phyloP scores from a whole-genome alignment of 2,113 vertebrate species.

The Chionodraco myersi region DNA sequence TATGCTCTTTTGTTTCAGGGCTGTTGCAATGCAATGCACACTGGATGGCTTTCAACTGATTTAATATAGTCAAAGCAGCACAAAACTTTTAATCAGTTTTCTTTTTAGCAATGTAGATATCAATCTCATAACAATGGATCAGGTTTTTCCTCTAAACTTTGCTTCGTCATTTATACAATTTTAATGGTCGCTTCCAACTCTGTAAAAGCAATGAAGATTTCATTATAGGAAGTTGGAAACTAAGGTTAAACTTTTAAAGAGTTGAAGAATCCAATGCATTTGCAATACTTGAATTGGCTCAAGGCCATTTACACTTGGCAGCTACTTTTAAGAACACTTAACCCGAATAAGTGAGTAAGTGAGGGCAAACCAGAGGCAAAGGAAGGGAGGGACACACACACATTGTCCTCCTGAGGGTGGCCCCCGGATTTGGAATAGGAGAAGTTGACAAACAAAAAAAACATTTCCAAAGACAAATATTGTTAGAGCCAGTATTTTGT shows the following conservation, averaged over 20 bases:
- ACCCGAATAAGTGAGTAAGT: conserved; percentile 3
- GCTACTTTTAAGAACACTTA: conserved; percentile 6
- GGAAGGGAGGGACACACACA: background rate
- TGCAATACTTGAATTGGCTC: background rate
- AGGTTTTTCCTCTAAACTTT: background rate
- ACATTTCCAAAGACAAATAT: no score
- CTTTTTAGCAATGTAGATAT: background rate
- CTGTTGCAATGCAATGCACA: background rate
- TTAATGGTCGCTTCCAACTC: background rate
- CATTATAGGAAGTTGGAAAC: background rate
- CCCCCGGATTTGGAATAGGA: background rate
- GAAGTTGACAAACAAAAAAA: no score
- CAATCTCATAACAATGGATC: background rate
- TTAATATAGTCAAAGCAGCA: background rate
- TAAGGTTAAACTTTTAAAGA: background rate
- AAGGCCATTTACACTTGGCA: conserved; percentile 14
- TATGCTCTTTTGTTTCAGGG: background rate
- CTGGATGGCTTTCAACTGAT: background rate
- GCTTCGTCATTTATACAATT: background rate
- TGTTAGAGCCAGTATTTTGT: no score
- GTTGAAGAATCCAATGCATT: background rate
- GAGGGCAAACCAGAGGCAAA: background rate
- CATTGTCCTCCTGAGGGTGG: no score
- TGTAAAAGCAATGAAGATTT: background rate
- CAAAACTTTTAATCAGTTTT: background rate